phyloP scores from a whole-genome alignment of 2,797 vertebrate species.

The Australoheros facetus region DNA sequence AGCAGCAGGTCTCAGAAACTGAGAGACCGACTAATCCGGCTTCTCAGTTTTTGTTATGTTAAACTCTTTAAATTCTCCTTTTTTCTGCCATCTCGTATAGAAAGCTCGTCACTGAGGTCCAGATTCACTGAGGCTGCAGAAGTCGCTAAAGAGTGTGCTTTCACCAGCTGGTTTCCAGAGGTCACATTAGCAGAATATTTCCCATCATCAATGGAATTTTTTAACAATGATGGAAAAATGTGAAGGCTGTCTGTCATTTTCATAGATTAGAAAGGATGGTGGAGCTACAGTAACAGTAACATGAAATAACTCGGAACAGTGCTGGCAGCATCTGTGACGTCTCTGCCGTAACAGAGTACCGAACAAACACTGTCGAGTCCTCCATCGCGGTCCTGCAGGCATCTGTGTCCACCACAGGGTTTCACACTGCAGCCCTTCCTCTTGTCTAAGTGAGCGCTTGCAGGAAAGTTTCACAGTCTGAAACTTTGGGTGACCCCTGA shows the following conservation, averaged over 20 bases:
- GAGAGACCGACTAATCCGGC: background rate
- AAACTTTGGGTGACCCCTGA: background rate
- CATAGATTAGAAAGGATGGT: background rate
- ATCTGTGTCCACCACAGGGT: fast-evolving
- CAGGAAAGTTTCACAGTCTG: background rate
- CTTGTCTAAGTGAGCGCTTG: no score
- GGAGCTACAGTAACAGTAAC: no score
- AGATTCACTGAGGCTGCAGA: background rate
- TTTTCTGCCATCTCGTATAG: no score
- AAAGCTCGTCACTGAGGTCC: background rate
- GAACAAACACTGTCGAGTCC: background rate
- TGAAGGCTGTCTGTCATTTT: background rate
- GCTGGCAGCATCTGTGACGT: background rate
- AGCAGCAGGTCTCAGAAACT: background rate
- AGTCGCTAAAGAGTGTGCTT: fast-evolving
- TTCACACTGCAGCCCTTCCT: background rate
- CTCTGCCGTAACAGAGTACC: background rate
- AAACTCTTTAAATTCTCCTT: no score
- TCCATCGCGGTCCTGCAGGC: background rate
- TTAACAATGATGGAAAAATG: background rate
- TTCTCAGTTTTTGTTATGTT: background rate
- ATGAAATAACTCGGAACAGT: no score
- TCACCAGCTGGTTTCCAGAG: background rate
- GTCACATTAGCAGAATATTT: background rate
- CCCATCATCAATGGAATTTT: background rate